Percentiles rank a stretch among this genome's conserved stretches.
phyloP scores from a whole-genome alignment of 2,888 invertebrate species.

The Suillia variegata region DNA sequence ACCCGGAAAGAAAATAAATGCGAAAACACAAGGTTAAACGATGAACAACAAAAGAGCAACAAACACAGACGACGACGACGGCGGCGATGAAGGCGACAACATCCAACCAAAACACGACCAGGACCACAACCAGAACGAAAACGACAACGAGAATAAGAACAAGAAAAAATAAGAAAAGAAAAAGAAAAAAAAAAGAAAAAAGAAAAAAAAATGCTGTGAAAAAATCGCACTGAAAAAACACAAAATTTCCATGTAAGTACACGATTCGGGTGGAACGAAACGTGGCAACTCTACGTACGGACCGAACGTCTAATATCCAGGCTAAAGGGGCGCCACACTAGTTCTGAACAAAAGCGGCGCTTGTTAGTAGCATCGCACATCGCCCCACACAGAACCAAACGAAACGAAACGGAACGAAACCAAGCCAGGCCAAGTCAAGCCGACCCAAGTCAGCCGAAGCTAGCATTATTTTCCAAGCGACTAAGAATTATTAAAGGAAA shows the following conservation, averaged over 20 bases:
- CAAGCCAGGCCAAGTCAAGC: no score
- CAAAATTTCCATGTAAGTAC: slow-evolving; percentile 44
- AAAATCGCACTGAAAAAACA: slow-evolving; percentile 30
- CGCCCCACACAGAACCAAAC: no score
- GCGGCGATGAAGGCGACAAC: no score
- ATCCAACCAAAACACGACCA: no score
- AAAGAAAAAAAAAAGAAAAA: slow-evolving; percentile 21
- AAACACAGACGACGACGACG: slow-evolving; percentile 21
- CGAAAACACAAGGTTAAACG: slow-evolving; percentile 20
- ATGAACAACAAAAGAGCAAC: slow-evolving; percentile 14
- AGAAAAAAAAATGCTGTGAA: slow-evolving; percentile 17
- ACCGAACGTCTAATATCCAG: slow-evolving; percentile 27
- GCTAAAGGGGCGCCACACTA: no score
- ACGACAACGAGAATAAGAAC: neutral
- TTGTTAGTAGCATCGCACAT: slow-evolving; percentile 26
- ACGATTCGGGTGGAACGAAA: slow-evolving; percentile 35
- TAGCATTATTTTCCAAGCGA: slow-evolving; percentile 55
- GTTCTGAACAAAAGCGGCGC: no score
- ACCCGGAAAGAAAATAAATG: slow-evolving; percentile 33
- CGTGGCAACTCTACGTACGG: no score
- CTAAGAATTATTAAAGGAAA: slow-evolving; percentile 56
- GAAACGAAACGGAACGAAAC: no score
- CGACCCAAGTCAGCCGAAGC: no score
- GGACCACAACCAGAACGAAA: neutral
- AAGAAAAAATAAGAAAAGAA: neutral